These are phyloP conservation scores for Anagyrus pseudococci DNA, from an alignment of 2,888 invertebrate species.

Conservation along the genomic window DNA sequence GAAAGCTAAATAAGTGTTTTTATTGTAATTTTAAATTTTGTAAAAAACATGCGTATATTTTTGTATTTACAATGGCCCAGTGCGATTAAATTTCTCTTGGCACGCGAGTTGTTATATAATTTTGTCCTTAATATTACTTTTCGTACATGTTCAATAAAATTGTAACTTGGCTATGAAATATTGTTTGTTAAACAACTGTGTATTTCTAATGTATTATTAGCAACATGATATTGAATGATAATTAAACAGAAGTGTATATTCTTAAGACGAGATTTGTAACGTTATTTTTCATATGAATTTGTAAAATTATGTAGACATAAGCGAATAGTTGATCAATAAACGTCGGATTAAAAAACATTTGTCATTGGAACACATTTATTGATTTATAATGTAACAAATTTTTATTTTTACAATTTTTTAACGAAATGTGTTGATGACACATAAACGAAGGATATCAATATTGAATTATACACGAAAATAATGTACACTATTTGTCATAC, in stretches of 20 bases:
- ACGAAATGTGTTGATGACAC: no score
- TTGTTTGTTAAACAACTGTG: not conserved
- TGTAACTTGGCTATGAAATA: no score
- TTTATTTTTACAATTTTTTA: no score
- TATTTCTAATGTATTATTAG: constrained; percentile 2
- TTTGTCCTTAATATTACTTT: not conserved
- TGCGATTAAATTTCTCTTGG: constrained; percentile 3
- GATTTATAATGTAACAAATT: not conserved
- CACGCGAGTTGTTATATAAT: no score
- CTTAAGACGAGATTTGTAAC: not conserved
- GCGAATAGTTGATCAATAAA: no score
- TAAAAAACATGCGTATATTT: constrained; percentile 8
- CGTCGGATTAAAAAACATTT: not conserved
- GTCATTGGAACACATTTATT: not conserved
- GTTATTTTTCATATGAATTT: not conserved
- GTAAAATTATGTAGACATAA: no score
- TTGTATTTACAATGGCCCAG: constrained; percentile 7
- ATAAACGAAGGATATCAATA: no score
- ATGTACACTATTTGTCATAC: no score
- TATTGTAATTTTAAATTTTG: constrained; percentile 9
- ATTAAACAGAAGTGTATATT: no score
- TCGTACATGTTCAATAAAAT: not conserved
- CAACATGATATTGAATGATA: not conserved
- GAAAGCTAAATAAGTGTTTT: constrained; percentile 19
- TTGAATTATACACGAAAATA: no score